These are phyloP conservation scores for Perca flavescens DNA, from an alignment of 2,113 vertebrate genomes.

Conservation along the genomic window DNA sequence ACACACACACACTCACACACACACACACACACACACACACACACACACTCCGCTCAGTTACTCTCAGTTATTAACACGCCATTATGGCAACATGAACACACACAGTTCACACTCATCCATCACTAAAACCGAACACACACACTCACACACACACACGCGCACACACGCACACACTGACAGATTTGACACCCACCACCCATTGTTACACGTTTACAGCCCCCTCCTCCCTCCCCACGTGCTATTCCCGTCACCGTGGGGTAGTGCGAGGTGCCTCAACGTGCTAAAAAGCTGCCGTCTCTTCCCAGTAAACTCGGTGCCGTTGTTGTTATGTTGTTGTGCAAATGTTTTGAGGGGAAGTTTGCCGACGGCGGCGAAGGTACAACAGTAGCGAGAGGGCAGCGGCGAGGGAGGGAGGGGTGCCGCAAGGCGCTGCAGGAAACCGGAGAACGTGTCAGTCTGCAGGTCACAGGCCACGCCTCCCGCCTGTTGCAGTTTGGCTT, in stretches of 20 bases:
- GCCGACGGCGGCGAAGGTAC: slow-evolving; percentile 56
- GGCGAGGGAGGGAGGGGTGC: slow-evolving; percentile 6
- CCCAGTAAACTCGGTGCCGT: slow-evolving; percentile 50
- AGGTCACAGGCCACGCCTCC: slow-evolving; percentile 51
- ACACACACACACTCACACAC: not conserved
- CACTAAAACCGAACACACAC: slow-evolving; percentile 15
- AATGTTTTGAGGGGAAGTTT: slow-evolving; percentile 72
- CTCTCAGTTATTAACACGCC: slow-evolving; percentile 56
- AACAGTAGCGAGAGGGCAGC: slow-evolving; percentile 61
- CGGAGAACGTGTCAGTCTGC: slow-evolving; percentile 26
- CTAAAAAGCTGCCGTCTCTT: slow-evolving; percentile 65
- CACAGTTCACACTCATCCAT: slow-evolving; percentile 40
- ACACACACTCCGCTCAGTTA: slow-evolving; percentile 9
- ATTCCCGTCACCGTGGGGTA: slow-evolving; percentile 66
- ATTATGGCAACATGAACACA: slow-evolving; percentile 31
- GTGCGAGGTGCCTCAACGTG: slow-evolving; percentile 50
- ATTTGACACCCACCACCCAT: slow-evolving; percentile 70
- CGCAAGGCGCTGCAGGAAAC: slow-evolving; percentile 13
- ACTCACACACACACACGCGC: too few species aligned
- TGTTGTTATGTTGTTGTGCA: slow-evolving; percentile 71
- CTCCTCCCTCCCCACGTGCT: slow-evolving; percentile 55
- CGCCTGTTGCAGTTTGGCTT: slow-evolving; percentile 43
- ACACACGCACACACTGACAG: slow-evolving; percentile 50
- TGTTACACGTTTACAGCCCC: slow-evolving; percentile 53
- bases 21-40: slow-evolving; percentile 26